phyloP scores from a whole-genome alignment of 2,113 vertebrate genomes.

The Apteryx mantelli region DNA sequence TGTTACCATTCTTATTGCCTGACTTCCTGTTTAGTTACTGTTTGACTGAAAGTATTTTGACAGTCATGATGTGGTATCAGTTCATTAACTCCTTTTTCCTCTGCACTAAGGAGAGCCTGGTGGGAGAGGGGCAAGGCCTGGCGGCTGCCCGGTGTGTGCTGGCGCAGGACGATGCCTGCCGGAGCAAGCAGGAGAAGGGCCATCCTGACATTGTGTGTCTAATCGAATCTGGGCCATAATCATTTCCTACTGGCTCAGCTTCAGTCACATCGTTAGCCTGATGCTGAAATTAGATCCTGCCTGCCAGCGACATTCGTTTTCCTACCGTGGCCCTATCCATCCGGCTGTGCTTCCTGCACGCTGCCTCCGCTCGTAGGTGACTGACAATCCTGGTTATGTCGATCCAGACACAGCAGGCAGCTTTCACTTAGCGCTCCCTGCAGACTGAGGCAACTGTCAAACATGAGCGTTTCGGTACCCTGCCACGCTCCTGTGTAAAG shows the following conservation, averaged over 20 bases:
- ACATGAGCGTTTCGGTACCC: constrained; percentile 53
- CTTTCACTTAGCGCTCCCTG: constrained; percentile 55
- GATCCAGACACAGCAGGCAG: constrained; percentile 29
- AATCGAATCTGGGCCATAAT: constrained; percentile 11
- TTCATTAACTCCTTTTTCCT: neutral
- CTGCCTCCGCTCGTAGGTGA: neutral
- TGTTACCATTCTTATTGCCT: neutral
- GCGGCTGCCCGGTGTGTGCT: neutral
- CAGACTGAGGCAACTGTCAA: constrained; percentile 43
- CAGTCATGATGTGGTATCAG: neutral
- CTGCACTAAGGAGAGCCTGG: neutral
- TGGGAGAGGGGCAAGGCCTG: neutral
- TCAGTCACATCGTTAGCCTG: neutral
- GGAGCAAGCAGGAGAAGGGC: neutral
- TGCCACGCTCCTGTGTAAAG: constrained; percentile 59
- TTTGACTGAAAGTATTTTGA: neutral
- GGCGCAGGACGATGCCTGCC: neutral
- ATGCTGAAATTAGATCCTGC: constrained; percentile 43
- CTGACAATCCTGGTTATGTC: constrained; percentile 29
- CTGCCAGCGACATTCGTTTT: constrained; percentile 12
- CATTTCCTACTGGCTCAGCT: constrained; percentile 30
- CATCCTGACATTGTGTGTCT: neutral
- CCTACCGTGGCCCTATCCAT: neutral
- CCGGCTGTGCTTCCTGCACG: constrained; percentile 1
- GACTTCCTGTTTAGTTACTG: neutral